Evolutionary conservation across 2,113 vertebrate species (phyloP), one percentile per base, ranked within the genome.

Genomic region (Colistium nudipinnis): DNA sequence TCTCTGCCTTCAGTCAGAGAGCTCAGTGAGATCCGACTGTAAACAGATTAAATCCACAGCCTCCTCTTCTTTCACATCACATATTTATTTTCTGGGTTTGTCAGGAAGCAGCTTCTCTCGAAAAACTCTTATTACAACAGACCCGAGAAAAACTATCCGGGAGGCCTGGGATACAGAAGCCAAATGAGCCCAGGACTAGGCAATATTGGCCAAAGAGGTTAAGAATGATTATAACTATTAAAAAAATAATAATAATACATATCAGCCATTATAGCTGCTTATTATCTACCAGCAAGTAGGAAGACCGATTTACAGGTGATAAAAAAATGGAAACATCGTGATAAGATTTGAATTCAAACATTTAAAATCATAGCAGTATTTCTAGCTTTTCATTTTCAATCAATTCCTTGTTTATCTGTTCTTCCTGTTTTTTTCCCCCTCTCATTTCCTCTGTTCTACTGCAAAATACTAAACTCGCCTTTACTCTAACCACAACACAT

Each of bases 1-100:
- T 72, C 60, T 33, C 7, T 27, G 41, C 31, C 28, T 57, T 49
- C 31, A 55, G 70, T 49, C 43, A 51, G 20, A 51, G 20, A 41
- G 52, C 41, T 8, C 43, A 51, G n/a, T 49, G 54, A 66, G 22
- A 60, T 36, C 62, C 38, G 16, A 44, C 24, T 38, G 12, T 25
- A 56, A 51, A 7, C 14, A 16, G n/a, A n/a, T n/a, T n/a, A n/a
- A n/a, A n/a, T n/a, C n/a, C n/a, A n/a, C n/a, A n/a, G n/a, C n/a
- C 8, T 11, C 59, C 13, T 70, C 48, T 62, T 5, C 35, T 48
- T 51, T 48, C 24, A 41, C 43, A 53, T 19, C 28, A 33, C 28
- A 53, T 11, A 13, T 53, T 12, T 6, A 30, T 31, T 28, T 8
- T 28, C 48, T 28, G 7, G n/a, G n/a, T n/a, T n/a, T n/a, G n/a